Evolutionary conservation across 2,888 invertebrate genomes (phyloP).

Genomic region (Orthosia gothica): DNA sequence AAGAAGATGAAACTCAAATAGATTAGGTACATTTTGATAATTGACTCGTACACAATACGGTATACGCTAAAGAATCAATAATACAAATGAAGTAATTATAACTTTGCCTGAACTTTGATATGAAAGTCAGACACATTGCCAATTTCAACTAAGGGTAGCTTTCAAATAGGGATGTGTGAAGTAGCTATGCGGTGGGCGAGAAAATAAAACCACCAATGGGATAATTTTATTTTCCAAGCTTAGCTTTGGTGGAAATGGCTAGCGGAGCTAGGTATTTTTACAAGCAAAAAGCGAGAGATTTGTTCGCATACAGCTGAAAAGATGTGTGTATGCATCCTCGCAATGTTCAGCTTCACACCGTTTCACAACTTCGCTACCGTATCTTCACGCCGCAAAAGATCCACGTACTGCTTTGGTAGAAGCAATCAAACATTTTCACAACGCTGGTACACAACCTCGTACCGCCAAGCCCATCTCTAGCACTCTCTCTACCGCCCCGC

Average conservation of each 20-base stretch:
- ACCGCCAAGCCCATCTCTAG: not conserved
- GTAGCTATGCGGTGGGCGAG: not conserved
- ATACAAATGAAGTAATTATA: constrained; percentile 42
- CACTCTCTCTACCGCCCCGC: not conserved
- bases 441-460: not conserved
- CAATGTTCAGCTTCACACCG: too few relatives aligned
- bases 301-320: not conserved
- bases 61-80: constrained; percentile 10
- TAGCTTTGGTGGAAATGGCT: not conserved
- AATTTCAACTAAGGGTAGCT: not conserved
- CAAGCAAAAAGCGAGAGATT: not conserved
- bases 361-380: too few relatives aligned
- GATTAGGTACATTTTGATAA: not conserved
- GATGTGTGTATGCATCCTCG: not conserved
- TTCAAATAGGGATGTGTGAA: not conserved
- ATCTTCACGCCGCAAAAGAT: not conserved
- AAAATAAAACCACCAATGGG: not conserved
- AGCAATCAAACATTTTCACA: not conserved
- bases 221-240: not conserved
- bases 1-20: not conserved
- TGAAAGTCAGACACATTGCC: not conserved
- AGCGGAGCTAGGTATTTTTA: not conserved
- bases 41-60: constrained; percentile 1
- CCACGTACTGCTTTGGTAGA: too few relatives aligned
- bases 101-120: constrained; percentile 11